Percentiles rank a stretch among this genome's conserved stretches.
These are phyloP conservation scores for Magallana gigas DNA, from an alignment of 1,140 invertebrate genomes.

Conservation along the genomic window DNA sequence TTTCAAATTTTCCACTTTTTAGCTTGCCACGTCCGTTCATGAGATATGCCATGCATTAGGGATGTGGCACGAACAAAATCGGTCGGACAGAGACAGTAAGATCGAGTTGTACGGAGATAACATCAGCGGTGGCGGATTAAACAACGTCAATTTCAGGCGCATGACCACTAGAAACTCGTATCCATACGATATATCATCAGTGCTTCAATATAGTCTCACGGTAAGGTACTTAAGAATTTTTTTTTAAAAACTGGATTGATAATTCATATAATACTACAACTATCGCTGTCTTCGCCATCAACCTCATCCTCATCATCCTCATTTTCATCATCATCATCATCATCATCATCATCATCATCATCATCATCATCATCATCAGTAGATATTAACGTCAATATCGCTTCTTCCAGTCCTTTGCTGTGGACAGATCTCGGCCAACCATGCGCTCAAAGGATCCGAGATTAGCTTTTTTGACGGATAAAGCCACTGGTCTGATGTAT, in stretches of 20 bases:
- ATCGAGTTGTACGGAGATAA: constrained; percentile 11
- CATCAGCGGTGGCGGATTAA: not conserved
- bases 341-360: too few species aligned
- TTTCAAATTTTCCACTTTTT: not conserved
- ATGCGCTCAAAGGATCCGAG: constrained; percentile 6
- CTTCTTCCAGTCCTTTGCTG: not conserved
- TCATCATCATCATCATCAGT: too few species aligned
- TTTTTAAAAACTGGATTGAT: not conserved
- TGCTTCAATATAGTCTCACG: constrained; percentile 36
- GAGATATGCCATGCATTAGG: constrained; percentile 44
- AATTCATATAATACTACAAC: too few species aligned
- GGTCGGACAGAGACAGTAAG: constrained; percentile 33
- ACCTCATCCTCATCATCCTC: too few species aligned
- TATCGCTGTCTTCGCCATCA: too few species aligned
- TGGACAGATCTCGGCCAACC: constrained; percentile 12
- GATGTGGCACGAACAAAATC: constrained; percentile 39
- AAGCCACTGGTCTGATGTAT: constrained; percentile 13
- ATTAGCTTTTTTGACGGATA: constrained; percentile 18
- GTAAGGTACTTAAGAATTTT: constrained; percentile 9
- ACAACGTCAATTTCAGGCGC: constrained; percentile 26
- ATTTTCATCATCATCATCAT: too few species aligned
- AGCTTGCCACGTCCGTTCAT: constrained; percentile 39
- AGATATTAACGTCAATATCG: too few species aligned
- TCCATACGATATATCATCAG: constrained; percentile 41
- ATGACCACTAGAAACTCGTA: not conserved